Base-by-base conservation (phyloP, 2,888 invertebrate genomes). In the Deilephila porcellus region DNA sequence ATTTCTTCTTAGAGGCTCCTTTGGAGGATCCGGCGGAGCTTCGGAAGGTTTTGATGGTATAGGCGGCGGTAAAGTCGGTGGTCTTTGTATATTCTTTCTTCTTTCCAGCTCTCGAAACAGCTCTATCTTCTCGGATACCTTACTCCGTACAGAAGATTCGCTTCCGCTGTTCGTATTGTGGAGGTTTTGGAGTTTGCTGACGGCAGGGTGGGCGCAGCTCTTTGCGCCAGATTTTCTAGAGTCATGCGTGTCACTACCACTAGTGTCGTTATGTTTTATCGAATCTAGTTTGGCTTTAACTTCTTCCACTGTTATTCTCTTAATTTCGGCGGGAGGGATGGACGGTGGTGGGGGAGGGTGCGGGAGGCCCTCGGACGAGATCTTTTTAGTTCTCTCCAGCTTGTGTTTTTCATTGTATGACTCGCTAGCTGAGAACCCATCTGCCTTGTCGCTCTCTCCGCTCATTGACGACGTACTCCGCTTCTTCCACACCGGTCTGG, bases 401-500 rank as follows among this genome's bases (percentile, higher is more conserved):
- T 87, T 95, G 85, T 85, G 90, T 90, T 90, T 95, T 89, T 86
- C 94, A 87, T 86, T 90, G 91, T 83, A 95, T 71, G 85, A 95
- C 83, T 93, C 94, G 75, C 89, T 90, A 8, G 91, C 91, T 74
- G 94, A 94, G 75, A 87, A 93, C 7, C 94, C 94, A 77, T 95
- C 95, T 60, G 95, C 93, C 80, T 94, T 92, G 77, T 96, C 96
- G 82, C 95, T 96, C 76, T 96, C 96, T 62, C 96, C 96, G 80
- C 96, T 95, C 53, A 96, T 85, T 3, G 96, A 96, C 70, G 96
- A 96, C 2, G 96, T 96, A 76, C 95, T 96, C 76, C 97, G 96
- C 87, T 97, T 98, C 81, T 96, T 97, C 73, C 97, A 95, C 0
- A 97, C 97, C 0, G 97, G 97, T 81, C 97, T 94, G 0, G 97